These are phyloP conservation scores for Caenorhabditis inopinata DNA, from an alignment of 1,140 invertebrate species.

Conservation along the genomic window DNA sequence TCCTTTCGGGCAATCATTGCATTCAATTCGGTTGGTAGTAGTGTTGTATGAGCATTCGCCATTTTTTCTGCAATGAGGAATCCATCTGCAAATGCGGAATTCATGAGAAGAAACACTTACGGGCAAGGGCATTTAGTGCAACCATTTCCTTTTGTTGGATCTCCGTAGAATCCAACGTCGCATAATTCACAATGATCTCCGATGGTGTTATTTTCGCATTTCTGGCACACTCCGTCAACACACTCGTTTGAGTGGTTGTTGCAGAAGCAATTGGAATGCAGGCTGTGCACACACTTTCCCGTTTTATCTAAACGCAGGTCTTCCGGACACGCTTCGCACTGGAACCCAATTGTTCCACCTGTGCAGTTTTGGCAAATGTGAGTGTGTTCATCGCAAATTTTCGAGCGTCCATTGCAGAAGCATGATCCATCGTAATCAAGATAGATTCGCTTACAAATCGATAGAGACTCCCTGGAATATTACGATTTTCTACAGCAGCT, in stretches of 20 bases:
- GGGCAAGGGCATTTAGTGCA: slow-evolving; percentile 34
- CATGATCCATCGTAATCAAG: slow-evolving; percentile 29
- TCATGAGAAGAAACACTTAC: slow-evolving; percentile 23
- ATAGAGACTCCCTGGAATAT: slow-evolving; percentile 19
- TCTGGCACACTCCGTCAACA: background rate
- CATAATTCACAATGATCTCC: slow-evolving; percentile 38
- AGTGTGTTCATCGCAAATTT: background rate
- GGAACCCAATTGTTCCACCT: background rate
- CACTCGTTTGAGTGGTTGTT: background rate
- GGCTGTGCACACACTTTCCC: background rate
- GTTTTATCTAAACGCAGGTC: background rate
- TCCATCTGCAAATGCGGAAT: too few species aligned
- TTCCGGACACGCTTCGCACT: slow-evolving; percentile 31
- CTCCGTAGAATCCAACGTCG: slow-evolving; percentile 32
- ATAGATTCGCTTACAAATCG: slow-evolving; percentile 39
- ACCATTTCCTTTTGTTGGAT: slow-evolving; percentile 1
- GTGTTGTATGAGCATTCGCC: slow-evolving; percentile 13
- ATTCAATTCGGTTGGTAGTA: background rate
- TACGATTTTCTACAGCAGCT: too few species aligned
- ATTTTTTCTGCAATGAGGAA: background rate
- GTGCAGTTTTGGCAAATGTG: slow-evolving; percentile 36
- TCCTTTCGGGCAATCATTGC: slow-evolving; percentile 8
- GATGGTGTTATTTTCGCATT: slow-evolving; percentile 11
- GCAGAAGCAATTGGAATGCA: background rate
- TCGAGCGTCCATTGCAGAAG: slow-evolving; percentile 18